Evolutionary conservation across 1,140 invertebrate genomes (phyloP).

Genomic region (Zeugodacus cucurbitae): DNA sequence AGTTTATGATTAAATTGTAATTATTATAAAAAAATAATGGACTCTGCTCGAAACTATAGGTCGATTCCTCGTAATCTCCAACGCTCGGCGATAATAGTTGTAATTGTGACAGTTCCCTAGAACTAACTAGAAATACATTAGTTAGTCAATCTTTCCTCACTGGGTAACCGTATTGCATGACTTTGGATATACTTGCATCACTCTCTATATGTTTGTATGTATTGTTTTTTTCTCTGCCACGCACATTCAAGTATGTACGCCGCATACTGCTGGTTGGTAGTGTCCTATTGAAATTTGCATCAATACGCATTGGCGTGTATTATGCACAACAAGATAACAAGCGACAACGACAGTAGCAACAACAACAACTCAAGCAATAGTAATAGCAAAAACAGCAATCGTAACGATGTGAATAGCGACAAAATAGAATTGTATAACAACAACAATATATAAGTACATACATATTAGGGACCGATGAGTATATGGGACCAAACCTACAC

Average conservation of each 20-base stretch:
- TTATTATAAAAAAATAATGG: too few species aligned
- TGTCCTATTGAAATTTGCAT: conserved; percentile 23
- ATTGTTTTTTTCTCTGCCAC: neutral
- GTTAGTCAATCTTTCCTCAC: too few species aligned
- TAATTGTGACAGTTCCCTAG: too few species aligned
- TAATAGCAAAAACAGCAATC: conserved; percentile 1
- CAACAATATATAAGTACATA: neutral
- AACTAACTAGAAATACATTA: too few species aligned
- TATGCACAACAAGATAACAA: conserved; percentile 2
- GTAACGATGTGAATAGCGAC: neutral
- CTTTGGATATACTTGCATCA: neutral
- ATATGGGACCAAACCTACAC: neutral
- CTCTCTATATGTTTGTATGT: neutral
- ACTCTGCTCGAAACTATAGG: too few species aligned
- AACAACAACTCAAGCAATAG: neutral
- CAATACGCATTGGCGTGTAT: conserved; percentile 16
- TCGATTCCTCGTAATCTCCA: too few species aligned
- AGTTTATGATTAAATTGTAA: too few species aligned
- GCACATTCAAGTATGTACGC: neutral
- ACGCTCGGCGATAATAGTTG: too few species aligned
- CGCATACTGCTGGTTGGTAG: neutral
- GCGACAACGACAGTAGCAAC: neutral
- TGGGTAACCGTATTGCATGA: neutral
- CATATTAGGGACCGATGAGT: neutral
- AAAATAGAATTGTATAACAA: neutral